Conservation (phyloP, 1,140 invertebrate genomes). For the Eueides isabella region DNA sequence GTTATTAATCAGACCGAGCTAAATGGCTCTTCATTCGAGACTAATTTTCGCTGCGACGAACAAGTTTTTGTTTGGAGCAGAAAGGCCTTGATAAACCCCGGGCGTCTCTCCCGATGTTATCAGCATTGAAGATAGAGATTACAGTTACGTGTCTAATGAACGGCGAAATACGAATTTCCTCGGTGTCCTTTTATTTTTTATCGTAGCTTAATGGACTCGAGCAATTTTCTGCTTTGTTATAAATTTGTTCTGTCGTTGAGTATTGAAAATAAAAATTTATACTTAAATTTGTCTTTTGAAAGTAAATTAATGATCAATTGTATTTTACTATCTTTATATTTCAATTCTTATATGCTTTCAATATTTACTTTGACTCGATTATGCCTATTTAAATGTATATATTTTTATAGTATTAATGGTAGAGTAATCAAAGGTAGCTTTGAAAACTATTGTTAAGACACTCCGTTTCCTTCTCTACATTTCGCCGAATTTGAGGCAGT, state of each 20-base stretch:
- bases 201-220: slow-evolving; percentile 42
- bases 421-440: too few species aligned
- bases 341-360: too few species aligned
- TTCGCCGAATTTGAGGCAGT: too few species aligned
- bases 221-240: slow-evolving; percentile 40
- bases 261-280: not conserved
- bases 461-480: too few species aligned
- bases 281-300: not conserved
- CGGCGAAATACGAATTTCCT: slow-evolving; percentile 51
- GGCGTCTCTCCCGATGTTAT: slow-evolving; percentile 36
- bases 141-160: slow-evolving; percentile 53
- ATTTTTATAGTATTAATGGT: too few species aligned
- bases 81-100: slow-evolving; percentile 31
- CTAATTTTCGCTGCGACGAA: slow-evolving; percentile 28
- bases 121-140: slow-evolving; percentile 41
- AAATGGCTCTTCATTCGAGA: slow-evolving; percentile 32
- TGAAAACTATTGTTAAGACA: too few species aligned
- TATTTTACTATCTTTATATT: too few species aligned
- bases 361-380: too few species aligned
- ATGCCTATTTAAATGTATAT: too few species aligned
- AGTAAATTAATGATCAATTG: too few species aligned
- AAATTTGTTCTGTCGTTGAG: slow-evolving; percentile 29
- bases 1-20: slow-evolving; percentile 4
- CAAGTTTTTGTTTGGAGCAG: slow-evolving; percentile 22
- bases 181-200: slow-evolving; percentile 44